Conservation (phyloP, 2,797 vertebrate genomes). For the Smutsia temminckii region DNA sequence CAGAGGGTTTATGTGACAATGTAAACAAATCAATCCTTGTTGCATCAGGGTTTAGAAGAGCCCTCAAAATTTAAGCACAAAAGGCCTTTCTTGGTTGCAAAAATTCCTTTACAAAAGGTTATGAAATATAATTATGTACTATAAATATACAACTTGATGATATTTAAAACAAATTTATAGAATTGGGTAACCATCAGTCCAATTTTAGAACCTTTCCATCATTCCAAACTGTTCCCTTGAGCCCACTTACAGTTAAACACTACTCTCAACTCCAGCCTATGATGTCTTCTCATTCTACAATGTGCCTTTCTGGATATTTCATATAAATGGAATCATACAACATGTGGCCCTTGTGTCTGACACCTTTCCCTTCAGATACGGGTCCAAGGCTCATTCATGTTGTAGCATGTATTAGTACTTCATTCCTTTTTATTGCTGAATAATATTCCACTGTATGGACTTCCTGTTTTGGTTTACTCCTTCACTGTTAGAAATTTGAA, state of each 20-base stretch:
- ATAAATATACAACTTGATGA: neutral
- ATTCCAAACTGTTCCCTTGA: neutral
- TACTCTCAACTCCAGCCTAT: neutral
- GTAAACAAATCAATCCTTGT: neutral
- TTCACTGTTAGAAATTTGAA: neutral
- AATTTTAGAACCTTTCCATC: neutral
- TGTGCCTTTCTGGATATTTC: neutral
- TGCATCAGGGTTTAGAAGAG: neutral
- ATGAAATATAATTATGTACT: neutral
- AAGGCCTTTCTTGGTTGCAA: neutral
- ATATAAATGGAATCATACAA: neutral
- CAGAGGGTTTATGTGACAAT: neutral
- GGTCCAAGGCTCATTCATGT: neutral
- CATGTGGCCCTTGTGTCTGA: neutral
- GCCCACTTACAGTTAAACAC: neutral
- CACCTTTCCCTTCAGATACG: neutral
- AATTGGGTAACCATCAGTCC: neutral
- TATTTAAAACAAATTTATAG: neutral
- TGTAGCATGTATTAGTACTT: neutral
- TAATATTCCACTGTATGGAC: neutral
- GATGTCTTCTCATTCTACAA: neutral
- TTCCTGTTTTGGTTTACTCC: neutral
- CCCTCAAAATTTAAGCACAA: conserved; percentile 8
- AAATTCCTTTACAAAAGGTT: conserved; percentile 13
- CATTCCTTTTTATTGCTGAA: neutral